Evolutionary conservation across 2,888 invertebrate species (phyloP), one percentile per base, ranked within the genome.

Genomic region (Coremacera marginata): DNA sequence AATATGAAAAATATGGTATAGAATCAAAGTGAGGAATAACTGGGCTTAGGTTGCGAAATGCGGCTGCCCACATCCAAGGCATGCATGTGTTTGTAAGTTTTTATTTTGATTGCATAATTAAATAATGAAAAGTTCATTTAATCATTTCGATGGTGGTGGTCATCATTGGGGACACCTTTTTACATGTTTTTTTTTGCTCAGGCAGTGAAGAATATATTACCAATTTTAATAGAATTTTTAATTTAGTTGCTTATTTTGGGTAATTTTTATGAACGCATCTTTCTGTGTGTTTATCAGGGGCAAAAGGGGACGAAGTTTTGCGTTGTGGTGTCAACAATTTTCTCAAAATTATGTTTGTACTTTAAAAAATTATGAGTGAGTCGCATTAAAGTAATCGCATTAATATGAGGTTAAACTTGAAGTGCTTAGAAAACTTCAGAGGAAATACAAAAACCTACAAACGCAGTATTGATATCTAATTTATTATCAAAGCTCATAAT

Each of bases 161-260:
- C 73, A 31, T n/a, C 25, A 8, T 14, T 11, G 34, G 19, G 37
- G 16, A 37, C 19, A 16, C n/a, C 34, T 60, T 60, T 67, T 34
- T 7, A 19, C n/a, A 2, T 22, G n/a, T 22, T 55, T 51, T 11
- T 34, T 71, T 2, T 19, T 14, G 31, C 44, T 44, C 11, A 11
- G 11, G 2, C 44, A 14, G 44, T 44, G 44, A 44, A 44, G 44
- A 11, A 11, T 44, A 1, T 11, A 44, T 67, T 7, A 37, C 19
- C 60, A 55, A 51, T 75, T 75, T 75, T 68, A 75, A 68, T 75
- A 68, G 75, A 68, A 75, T 75, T 75, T 75, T 75, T 27, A 75
- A 68, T 75, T 75, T 67, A 68, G 60, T 71, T 44, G 44, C 14
- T 44, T 44, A 44, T 44, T 44, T 44, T 44, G 11, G 44, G 14